Conservation (phyloP, 2,888 invertebrate genomes). For the Candidula unifasciata region DNA sequence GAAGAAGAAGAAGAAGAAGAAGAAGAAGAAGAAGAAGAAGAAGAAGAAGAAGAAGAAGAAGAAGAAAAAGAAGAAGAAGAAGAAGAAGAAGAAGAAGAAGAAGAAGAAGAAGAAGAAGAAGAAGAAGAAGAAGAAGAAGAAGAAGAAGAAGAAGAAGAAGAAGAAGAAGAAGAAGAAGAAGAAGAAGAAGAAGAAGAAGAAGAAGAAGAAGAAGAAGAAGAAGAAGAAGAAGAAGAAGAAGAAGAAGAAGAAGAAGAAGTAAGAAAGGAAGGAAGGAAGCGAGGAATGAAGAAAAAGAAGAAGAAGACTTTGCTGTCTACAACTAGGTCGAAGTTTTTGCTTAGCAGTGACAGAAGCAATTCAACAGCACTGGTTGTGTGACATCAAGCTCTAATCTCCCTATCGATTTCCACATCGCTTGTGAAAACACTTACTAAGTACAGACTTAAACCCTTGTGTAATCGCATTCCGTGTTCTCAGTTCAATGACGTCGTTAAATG, state of each 20-base stretch:
- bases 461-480: no score
- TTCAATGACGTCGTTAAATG: no score
- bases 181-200: background rate
- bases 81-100: background rate
- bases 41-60: background rate
- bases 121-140: slow-evolving; percentile 9
- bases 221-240: background rate
- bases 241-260: background rate
- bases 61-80: background rate
- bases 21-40: no score
- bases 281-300: background rate
- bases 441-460: no score
- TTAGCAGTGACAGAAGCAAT: no score
- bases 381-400: no score
- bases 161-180: background rate
- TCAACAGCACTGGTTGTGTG: no score
- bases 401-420: no score
- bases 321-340: no score
- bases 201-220: slow-evolving; percentile 11
- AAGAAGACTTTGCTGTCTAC: background rate
- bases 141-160: background rate
- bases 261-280: background rate
- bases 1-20: no score
- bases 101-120: slow-evolving; percentile 6
- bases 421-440: no score